Base-by-base conservation (phyloP, 2,113 vertebrate species). In the Chlorodrepanis virens region DNA sequence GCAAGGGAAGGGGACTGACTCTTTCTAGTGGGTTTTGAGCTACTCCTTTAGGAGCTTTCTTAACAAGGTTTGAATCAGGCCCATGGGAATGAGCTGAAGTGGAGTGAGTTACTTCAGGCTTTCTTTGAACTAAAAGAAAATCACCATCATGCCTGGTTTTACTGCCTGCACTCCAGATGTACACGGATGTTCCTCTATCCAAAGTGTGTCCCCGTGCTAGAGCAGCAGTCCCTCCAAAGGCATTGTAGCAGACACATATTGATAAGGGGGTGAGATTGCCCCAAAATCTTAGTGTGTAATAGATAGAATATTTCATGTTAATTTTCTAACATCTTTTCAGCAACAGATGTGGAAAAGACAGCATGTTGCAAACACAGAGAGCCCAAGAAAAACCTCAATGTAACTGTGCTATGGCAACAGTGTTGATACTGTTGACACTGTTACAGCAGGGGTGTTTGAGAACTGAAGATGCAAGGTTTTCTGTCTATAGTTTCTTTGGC, bases 121-220 rank as follows among this genome's bases (percentile, higher is more conserved):
- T 56, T 52, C 76, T 96, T 93, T 96, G 88, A 94, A 95, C 84
- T 83, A 18, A 74, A 78, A 92, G 53, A 83, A 90, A 90, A 85
- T 92, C 29, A 91, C 42, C 87, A 74, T 72, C 64, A 22, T 92
- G 78, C 65, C 59, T 70, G 60, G 23, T 44, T 93, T 95, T 65
- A 70, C 74, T 89, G 90, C 87, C 92, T 94, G 90, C 14, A 2
- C 31, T 92, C 77, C 81, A 90, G 92, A 96, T 95, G 92, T 59
- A 37, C 61, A 83, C 83, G 94, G 93, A 93, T 93, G 84, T 94
- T 93, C 68, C 67, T 61, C 21, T 65, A 47, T 85, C 69, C 76
- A 23, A 33, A 94, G 68, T 72, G 65, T 69, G 49, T 89, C 72
- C 21, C 54, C 74, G 50, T 71, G 67, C 69, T 72, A 40, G 12